These are phyloP conservation scores for Metopolophium dirhodum DNA, from an alignment of 1,140 invertebrate species.

Conservation along the genomic window DNA sequence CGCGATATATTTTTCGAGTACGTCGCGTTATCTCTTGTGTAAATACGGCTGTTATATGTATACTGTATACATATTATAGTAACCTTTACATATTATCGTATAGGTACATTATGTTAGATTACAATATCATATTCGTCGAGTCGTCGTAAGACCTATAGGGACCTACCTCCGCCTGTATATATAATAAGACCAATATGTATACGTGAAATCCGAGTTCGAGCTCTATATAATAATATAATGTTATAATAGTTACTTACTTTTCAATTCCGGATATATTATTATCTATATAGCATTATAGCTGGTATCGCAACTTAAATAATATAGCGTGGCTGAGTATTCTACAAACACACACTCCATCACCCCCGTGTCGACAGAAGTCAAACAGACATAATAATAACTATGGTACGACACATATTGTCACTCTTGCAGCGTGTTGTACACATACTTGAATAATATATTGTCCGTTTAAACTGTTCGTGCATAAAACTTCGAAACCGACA, in stretches of 20 bases:
- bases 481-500: neutral
- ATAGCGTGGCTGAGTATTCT: neutral
- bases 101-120: too few relatives aligned
- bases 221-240: neutral
- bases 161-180: too few relatives aligned
- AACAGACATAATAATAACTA: neutral
- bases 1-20: neutral
- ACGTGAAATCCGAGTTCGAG: neutral
- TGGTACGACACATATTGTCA: neutral
- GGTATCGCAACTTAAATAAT: neutral
- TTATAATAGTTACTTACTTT: neutral
- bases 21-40: neutral
- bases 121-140: neutral
- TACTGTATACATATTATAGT: too few relatives aligned
- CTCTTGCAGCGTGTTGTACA: too few relatives aligned
- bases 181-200: neutral
- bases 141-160: neutral
- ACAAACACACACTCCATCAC: neutral
- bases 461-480: too few relatives aligned
- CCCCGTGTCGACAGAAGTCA: neutral
- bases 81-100: too few relatives aligned
- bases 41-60: neutral
- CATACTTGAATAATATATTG: neutral
- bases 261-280: neutral
- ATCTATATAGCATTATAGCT: too few relatives aligned